Evolutionary conservation across 2,113 vertebrate genomes (phyloP), one percentile per base, ranked within the genome.

Genomic region (Austrofundulus limnaeus): DNA sequence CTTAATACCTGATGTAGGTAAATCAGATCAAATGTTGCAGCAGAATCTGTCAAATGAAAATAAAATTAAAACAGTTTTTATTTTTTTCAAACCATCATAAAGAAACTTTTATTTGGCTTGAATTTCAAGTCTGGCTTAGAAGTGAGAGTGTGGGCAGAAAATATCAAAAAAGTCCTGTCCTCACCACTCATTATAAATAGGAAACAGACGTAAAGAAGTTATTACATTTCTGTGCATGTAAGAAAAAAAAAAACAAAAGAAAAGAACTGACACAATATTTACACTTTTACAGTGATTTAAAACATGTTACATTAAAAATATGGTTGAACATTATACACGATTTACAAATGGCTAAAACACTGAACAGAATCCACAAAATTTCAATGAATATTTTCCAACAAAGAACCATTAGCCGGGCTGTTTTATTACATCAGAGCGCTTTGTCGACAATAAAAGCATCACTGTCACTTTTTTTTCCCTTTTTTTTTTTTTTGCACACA

Each of bases 51-150:
- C 9, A 38, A 23, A 39, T 19, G 1, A 50, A 50, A 52, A 25
- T 25, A 8, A 51, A 41, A 41, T 5, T 8, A 38, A 21, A 34
- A 52, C 21, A 21, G 8, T 8, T 13, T 20, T 42, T 12, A 3
- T 11, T 8, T 17, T 8, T 38, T 34, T 50, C 11, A 50, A 46
- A 34, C 23, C 11, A 48, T 51, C 11, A 50, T 45, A 50, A 39
- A 64, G 61, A 43, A 61, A 71, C 47, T 70, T 88, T 86, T 85
- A 88, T 83, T 88, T 79, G 66, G 64, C 67, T 81, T 41, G 17
- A 24, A 75, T 31, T 60, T 83, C 50, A 72, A 64, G 34, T 58
- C 54, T 31, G 31, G 20, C 37, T 28, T 43, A 43, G 8, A 47
- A n/a, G 58, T 64, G 23, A 25, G 6, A 34, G 5, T 39, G 24